A percentile compares a stretch with the other conserved stretches of the same genome.
phyloP scores from a whole-genome alignment of 2,797 vertebrate species.

The Numenius phaeopus region DNA sequence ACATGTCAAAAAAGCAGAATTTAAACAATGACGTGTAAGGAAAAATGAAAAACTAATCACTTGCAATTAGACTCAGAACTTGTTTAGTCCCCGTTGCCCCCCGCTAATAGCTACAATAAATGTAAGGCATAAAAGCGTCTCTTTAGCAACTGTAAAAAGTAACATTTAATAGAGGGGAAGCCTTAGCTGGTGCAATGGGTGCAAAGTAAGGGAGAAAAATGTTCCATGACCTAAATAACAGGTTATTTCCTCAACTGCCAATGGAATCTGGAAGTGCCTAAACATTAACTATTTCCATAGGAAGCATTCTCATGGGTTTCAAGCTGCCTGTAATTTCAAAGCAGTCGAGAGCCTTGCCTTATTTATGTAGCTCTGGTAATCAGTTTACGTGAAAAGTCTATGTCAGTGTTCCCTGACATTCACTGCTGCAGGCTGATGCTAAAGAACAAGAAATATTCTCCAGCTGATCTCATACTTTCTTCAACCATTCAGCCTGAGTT shows the following conservation, averaged over 20 bases:
- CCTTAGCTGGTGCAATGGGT: neutral
- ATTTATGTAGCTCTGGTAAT: neutral
- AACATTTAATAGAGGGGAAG: neutral
- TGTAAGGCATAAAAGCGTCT: neutral
- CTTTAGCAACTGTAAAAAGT: neutral
- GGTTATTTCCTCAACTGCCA: neutral
- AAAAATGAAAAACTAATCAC: constrained; percentile 67
- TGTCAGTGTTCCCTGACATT: neutral
- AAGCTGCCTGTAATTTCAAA: neutral
- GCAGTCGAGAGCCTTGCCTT: neutral
- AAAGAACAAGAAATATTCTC: neutral
- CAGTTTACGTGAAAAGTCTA: neutral
- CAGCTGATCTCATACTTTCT: neutral
- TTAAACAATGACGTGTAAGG: constrained; percentile 52
- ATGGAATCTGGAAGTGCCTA: neutral
- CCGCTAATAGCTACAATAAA: neutral
- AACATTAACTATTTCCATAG: neutral
- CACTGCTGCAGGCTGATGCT: neutral
- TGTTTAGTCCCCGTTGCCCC: neutral
- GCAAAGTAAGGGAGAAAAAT: neutral
- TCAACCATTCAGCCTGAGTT: neutral
- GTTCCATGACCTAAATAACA: neutral
- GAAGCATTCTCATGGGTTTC: neutral
- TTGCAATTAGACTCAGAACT: constrained; percentile 37
- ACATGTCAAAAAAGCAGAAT: constrained; percentile 57